Conservation (phyloP, 37 sponge, comb jelly and placozoan species). For the Petrosia ficiformis region DNA sequence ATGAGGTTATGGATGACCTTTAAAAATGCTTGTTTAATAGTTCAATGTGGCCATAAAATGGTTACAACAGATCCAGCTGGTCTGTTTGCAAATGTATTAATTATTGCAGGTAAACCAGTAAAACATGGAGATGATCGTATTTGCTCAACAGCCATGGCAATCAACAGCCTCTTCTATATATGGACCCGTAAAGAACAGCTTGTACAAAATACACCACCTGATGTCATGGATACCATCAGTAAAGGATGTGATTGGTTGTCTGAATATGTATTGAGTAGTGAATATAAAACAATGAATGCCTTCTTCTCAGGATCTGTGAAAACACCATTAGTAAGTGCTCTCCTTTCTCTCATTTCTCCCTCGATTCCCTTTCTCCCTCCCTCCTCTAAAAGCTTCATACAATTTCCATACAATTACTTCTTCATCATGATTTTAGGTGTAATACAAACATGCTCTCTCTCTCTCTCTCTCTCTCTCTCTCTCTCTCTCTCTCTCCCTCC, state of each 20-base stretch:
- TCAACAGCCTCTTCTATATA: constrained; percentile 39
- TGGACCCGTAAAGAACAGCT: constrained; percentile 23
- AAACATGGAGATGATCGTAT: constrained; percentile 37
- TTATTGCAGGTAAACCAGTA: constrained; percentile 33
- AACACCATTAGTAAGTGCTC: neutral
- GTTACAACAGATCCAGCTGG: neutral
- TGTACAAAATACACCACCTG: constrained; percentile 7
- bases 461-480: constrained; percentile 36
- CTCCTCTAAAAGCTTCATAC: too few relatives aligned
- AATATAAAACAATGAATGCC: constrained; percentile 28
- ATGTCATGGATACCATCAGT: neutral
- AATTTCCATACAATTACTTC: neutral
- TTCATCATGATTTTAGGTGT: neutral
- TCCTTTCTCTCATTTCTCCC: too few relatives aligned
- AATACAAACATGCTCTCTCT: constrained; percentile 35
- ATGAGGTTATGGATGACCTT: too few relatives aligned
- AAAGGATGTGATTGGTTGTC: constrained; percentile 33
- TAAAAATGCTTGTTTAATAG: too few relatives aligned
- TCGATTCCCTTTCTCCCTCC: too few relatives aligned
- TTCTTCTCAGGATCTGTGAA: constrained; percentile 64
- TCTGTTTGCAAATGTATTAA: neutral
- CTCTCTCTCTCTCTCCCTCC: constrained; percentile 8
- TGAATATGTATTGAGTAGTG: constrained; percentile 4
- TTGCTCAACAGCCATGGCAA: constrained; percentile 40
- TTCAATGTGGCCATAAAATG: too few relatives aligned